These are phyloP conservation scores for Marisa cornuarietis DNA, from an alignment of 1,140 invertebrate species.

Conservation along the genomic window DNA sequence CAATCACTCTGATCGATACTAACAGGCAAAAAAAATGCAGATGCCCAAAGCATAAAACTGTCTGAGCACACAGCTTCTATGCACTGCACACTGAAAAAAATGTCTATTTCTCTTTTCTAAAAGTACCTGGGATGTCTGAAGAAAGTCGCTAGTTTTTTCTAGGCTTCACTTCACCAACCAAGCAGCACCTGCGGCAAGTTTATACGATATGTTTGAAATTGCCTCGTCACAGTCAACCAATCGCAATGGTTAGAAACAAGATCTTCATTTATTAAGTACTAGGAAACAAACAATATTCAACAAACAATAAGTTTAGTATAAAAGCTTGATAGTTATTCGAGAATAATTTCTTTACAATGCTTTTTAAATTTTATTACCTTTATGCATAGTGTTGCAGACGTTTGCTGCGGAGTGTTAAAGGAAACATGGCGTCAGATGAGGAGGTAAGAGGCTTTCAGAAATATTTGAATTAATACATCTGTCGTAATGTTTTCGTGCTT, in stretches of 20 bases:
- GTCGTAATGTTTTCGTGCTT: neutral
- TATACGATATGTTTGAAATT: conserved; percentile 16
- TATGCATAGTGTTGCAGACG: neutral
- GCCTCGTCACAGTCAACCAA: neutral
- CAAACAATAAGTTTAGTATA: neutral
- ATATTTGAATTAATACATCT: neutral
- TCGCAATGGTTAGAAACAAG: neutral
- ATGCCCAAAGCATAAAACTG: too few species aligned
- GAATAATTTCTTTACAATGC: neutral
- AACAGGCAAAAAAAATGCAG: too few species aligned
- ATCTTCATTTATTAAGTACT: neutral
- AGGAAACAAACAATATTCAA: neutral
- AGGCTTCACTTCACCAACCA: too few species aligned
- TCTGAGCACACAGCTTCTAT: too few species aligned
- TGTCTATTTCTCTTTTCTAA: neutral
- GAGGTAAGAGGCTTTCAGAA: conserved; percentile 12
- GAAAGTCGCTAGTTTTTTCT: too few species aligned
- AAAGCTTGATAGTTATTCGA: too few species aligned
- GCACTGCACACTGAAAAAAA: too few species aligned
- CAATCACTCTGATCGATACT: too few species aligned
- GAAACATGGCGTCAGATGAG: conserved; percentile 39
- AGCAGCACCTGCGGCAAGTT: conserved; percentile 12
- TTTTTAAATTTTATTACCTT: neutral
- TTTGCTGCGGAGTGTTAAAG: conserved; percentile 9
- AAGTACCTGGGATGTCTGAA: neutral